phyloP scores from a whole-genome alignment of 1,140 invertebrate species.

The Drosophila watanabei region DNA sequence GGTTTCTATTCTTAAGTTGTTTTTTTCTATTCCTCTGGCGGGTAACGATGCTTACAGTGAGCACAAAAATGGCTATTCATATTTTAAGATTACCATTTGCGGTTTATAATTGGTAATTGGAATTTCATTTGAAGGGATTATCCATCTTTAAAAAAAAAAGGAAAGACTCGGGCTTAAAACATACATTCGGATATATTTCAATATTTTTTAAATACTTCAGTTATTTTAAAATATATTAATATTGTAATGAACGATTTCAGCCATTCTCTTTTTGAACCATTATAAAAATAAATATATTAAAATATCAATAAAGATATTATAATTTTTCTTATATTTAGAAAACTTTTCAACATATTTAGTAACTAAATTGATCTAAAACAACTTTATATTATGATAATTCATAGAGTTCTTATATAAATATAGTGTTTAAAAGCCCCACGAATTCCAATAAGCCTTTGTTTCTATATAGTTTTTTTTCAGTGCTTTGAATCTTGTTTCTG shows the following conservation, averaged over 20 bases:
- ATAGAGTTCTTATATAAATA: too few relatives aligned
- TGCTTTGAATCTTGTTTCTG: neutral
- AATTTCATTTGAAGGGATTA: slow-evolving; percentile 7
- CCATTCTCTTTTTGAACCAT: too few relatives aligned
- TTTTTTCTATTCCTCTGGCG: neutral
- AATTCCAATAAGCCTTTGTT: neutral
- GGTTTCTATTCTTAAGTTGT: slow-evolving; percentile 2
- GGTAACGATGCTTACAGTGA: slow-evolving; percentile 14
- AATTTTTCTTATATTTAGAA: neutral
- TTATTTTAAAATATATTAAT: too few relatives aligned
- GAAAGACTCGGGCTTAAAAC: neutral
- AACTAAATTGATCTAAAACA: too few relatives aligned
- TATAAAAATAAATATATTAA: too few relatives aligned
- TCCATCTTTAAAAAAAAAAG: neutral
- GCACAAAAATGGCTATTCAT: neutral
- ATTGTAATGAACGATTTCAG: too few relatives aligned
- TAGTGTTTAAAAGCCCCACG: too few relatives aligned
- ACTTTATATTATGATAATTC: too few relatives aligned
- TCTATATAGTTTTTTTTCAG: neutral
- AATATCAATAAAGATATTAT: too few relatives aligned
- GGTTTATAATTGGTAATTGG: slow-evolving; percentile 14
- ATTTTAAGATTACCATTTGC: neutral
- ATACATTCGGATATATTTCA: neutral
- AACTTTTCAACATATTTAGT: too few relatives aligned
- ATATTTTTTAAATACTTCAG: neutral